These are phyloP conservation scores for Hypotaenidia philippensis DNA, from an alignment of 2,797 vertebrate genomes.

Conservation along the genomic window DNA sequence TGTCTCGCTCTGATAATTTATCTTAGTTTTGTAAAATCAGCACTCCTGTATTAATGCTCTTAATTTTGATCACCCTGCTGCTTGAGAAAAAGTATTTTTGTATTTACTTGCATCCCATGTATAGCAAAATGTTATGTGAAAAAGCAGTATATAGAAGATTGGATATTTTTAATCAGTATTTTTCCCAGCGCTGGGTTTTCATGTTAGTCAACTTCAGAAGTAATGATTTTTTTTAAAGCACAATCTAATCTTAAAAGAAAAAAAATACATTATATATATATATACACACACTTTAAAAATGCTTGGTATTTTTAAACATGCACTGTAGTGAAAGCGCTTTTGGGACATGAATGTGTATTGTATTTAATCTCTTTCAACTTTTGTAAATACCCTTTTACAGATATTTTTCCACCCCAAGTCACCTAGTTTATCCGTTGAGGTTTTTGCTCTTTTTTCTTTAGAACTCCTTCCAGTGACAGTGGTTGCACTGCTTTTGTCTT, in stretches of 20 bases:
- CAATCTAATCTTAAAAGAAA: slow-evolving; percentile 48
- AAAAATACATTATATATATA: neutral
- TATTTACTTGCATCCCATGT: slow-evolving; percentile 59
- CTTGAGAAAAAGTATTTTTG: slow-evolving; percentile 66
- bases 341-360: slow-evolving; percentile 35
- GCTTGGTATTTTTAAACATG: slow-evolving; percentile 64
- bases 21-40: slow-evolving; percentile 26
- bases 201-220: slow-evolving; percentile 8
- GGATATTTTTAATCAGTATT: slow-evolving; percentile 61
- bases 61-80: slow-evolving; percentile 9
- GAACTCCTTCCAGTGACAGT: neutral
- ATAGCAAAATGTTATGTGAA: slow-evolving; percentile 48
- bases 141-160: slow-evolving; percentile 32
- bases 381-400: slow-evolving; percentile 48
- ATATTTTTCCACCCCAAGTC: neutral
- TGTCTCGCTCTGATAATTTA: neutral
- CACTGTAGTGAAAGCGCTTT: slow-evolving; percentile 65
- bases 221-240: slow-evolving; percentile 66
- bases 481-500: neutral
- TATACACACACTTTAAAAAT: slow-evolving; percentile 45
- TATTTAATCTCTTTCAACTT: slow-evolving; percentile 17
- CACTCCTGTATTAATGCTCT: neutral
- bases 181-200: slow-evolving; percentile 46
- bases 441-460: neutral
- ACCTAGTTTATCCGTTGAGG: neutral